Evolutionary conservation across 2,888 invertebrate species (phyloP).

Genomic region (Hofmannophila pseudospretella): DNA sequence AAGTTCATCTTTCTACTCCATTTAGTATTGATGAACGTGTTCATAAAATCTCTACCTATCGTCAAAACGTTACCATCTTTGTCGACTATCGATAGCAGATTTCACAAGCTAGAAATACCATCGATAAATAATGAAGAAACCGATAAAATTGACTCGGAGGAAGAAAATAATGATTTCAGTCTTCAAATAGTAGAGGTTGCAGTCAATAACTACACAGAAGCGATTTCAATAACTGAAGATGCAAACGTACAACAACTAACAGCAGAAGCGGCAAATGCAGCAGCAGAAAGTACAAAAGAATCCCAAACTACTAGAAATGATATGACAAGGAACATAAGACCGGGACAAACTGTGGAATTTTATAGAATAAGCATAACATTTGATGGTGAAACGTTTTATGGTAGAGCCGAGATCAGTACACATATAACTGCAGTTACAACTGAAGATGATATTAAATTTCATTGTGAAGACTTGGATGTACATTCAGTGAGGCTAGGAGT

Average conservation of each 20-base stretch:
- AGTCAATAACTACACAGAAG: no score
- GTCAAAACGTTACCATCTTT: constrained; percentile 3
- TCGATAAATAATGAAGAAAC: not conserved
- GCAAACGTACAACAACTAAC: not conserved
- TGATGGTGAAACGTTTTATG: constrained; percentile 32
- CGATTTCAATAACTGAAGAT: no score
- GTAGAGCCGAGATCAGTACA: constrained; percentile 29
- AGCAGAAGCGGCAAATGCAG: not conserved
- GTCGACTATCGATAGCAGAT: constrained; percentile 3
- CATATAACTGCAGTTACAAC: constrained; percentile 21
- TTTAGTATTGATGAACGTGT: constrained; percentile 8
- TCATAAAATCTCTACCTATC: constrained; percentile 10
- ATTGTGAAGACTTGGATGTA: constrained; percentile 31
- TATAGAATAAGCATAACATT: constrained; percentile 37
- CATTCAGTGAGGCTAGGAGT: constrained; percentile 29
- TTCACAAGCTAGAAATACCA: constrained; percentile 3
- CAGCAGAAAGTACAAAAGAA: no score
- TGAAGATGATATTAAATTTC: constrained; percentile 34
- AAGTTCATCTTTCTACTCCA: constrained; percentile 6
- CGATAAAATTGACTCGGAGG: not conserved
- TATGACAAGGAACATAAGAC: constrained; percentile 31
- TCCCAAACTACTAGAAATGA: not conserved
- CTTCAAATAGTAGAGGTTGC: no score
- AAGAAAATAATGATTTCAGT: no score
- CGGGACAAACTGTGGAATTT: constrained; percentile 35